Evolutionary conservation across 2,888 invertebrate genomes (phyloP), one percentile per base, ranked within the genome.

Genomic region (Synanthedon vespiformis): DNA sequence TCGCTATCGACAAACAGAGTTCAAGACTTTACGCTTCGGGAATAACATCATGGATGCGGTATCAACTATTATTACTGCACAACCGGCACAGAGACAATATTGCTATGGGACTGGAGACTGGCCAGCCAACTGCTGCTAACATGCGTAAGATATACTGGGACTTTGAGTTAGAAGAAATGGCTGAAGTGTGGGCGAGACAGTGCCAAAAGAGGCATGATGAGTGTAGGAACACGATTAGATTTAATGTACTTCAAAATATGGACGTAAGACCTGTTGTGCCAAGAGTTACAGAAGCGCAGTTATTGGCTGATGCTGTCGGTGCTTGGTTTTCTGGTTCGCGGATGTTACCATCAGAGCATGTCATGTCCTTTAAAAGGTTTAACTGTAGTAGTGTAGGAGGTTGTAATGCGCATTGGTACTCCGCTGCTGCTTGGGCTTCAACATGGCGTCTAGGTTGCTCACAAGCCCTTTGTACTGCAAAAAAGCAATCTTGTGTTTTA

Each of bases 81-180:
- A 88, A 88, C 61, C 71, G 84, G 44, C 77, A 88, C 51, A 72
- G 88, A 52, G 85, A 88, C 57, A 80, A 80, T 55, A 77, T 88
- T 48, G 88, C 88, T 0, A 74, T 81, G 77, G 88, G 88, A 0
- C 62, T 83, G 34, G 82, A 88, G 56, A 74, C 84, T 0, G 85
- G 83, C 0, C 88, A 88, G 59, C 88, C 88, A 1, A 74, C 83
- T 1, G 88, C 88, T 1, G 67, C 80, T 2, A 88, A 88, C 57
- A 88, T 88, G 88, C 77, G 85, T 6, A 86, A 88, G 61, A 74
- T 88, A 77, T 88, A 86, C 57, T 88, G 88, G 88, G 88, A 88
- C 54, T 76, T 77, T 54, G 88, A 88, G 58, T 68, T 88, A 1
- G 88, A 88, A 55, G 63, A 72, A 22, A 79, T 75, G 74, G 88